Evolutionary conservation across 2,113 vertebrate genomes (phyloP).

Genomic region (Lophochroa leadbeateri): DNA sequence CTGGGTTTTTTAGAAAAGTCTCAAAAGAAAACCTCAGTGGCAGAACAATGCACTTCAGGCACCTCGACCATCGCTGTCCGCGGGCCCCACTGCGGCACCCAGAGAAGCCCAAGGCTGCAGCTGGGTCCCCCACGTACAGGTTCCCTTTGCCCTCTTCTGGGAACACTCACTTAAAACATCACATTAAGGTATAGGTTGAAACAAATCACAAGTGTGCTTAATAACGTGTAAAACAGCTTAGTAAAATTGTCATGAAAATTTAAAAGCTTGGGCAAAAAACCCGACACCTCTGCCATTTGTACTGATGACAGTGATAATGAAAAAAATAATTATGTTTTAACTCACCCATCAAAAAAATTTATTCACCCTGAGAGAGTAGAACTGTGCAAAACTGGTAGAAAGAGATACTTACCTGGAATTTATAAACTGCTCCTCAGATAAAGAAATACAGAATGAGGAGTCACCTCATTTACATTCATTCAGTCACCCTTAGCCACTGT

Average conservation of each 20-base stretch:
- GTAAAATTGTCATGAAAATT: constrained; percentile 72
- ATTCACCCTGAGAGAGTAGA: constrained; percentile 58
- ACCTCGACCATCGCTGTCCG: background rate
- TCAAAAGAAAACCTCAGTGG: background rate
- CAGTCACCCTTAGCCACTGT: background rate
- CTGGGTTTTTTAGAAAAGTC: background rate
- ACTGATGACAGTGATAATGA: constrained; percentile 69
- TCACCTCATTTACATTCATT: constrained; percentile 36
- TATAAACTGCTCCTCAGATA: constrained; percentile 58
- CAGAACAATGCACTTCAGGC: background rate
- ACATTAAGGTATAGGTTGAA: constrained; percentile 42
- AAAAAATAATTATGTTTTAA: constrained; percentile 71
- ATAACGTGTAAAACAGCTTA: constrained; percentile 68
- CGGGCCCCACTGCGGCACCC: background rate
- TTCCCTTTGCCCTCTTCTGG: constrained; percentile 30
- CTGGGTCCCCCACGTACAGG: background rate
- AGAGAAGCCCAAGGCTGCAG: background rate
- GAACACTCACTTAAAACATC: constrained; percentile 45
- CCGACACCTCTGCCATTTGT: constrained; percentile 62
- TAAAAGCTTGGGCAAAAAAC: constrained; percentile 62
- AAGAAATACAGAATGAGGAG: constrained; percentile 31
- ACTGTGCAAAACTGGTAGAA: constrained; percentile 43
- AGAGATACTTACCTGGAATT: constrained; percentile 63
- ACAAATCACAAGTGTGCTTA: constrained; percentile 66
- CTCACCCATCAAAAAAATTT: constrained; percentile 67